Base-by-base conservation (phyloP, 2,888 invertebrate genomes). In the Synergus gifuensis region DNA sequence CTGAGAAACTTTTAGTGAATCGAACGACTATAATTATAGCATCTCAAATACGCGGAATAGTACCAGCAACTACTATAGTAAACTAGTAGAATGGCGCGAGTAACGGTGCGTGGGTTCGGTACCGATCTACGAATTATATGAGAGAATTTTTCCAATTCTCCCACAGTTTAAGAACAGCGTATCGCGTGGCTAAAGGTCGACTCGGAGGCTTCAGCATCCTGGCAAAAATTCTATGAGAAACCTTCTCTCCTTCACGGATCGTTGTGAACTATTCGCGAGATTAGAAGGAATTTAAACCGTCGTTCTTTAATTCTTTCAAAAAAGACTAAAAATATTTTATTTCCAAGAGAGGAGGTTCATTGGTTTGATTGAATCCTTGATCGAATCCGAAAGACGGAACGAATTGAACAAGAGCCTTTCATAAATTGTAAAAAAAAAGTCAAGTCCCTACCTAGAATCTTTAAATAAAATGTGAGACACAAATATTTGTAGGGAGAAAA, bases 1-100 rank as follows among this genome's bases (percentile, higher is more conserved):
- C 88, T 87, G 83, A 84, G 86, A 87, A 89, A 88, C 83, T 88
- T 84, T 86, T 83, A 83, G 85, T 86, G 81, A 86, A 83, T 84
- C 84, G 85, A 85, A 86, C 88, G 87, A 86, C 90, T 89, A 89
- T 90, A 91, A 91, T 91, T 91, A 90, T 88, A 87, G 86, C 85
- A 83, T 84, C 81, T 86, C 80, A 82, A 86, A 87, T 89, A 89
- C 87, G 89, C 84, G 87, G 88, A 86, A 88, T 85, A 82, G 76
- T 76, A 49, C 54, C 28, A 28, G 54, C 49, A 54, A 73, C 73
- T 54, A 36, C 11, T 5, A 36, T 36, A 67, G 11, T 64, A 64
- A 40, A 44, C 28, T 18, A 22, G 2, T 63, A 60, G 49, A 54
- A 54, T 54, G 49, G 49, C 2, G 49, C 44, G 44, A 36, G 28